Evolutionary conservation across 2,797 vertebrate species (phyloP), one percentile per base, ranked within the genome.

Genomic region (Acipenser transmontanus): DNA sequence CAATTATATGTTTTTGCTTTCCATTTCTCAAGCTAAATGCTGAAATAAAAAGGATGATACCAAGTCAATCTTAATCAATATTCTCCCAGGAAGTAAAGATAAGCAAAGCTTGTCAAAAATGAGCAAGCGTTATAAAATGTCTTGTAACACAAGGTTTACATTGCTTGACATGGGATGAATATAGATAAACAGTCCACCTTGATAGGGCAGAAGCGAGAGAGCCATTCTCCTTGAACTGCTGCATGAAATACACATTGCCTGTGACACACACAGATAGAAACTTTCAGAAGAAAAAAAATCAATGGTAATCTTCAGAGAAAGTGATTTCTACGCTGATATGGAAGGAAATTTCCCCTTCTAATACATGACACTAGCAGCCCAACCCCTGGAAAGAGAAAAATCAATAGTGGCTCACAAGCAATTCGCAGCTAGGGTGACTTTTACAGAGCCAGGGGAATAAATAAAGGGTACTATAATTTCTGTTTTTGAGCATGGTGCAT

Each of bases 261-360:
- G 60, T 8, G 20, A 62, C 51, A 59, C 11, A 9, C 48, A 59
- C 11, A 9, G 51, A 63, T 50, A 66, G 54, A 56, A 62, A 47
- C 50, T 47, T 50, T 61, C 10, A 62, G 51, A 12, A 65, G 75
- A 64, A 61, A 65, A 66, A 72, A 67, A 70, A 82, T 81, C 77
- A 71, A 77, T 78, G 66, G 64, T 79, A 75, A 82, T 76, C 66
- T 66, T 66, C 64, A 70, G 64, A 68, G 67, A 64, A 34, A 76
- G 68, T 7, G 48, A 63, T 71, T 70, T 74, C 71, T 77, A 61
- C 0, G 14, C 69, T 69, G 68, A 80, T 71, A 61, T 66, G 64
- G 71, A 49, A 50, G 11, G 71, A 72, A 59, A 59, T 12, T n/a
- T 51, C 64, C 54, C 14, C 61, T 70, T 63, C 70, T 59, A 68